Conservation (phyloP, 2,888 invertebrate genomes). For the Sylvicola fuscatus region DNA sequence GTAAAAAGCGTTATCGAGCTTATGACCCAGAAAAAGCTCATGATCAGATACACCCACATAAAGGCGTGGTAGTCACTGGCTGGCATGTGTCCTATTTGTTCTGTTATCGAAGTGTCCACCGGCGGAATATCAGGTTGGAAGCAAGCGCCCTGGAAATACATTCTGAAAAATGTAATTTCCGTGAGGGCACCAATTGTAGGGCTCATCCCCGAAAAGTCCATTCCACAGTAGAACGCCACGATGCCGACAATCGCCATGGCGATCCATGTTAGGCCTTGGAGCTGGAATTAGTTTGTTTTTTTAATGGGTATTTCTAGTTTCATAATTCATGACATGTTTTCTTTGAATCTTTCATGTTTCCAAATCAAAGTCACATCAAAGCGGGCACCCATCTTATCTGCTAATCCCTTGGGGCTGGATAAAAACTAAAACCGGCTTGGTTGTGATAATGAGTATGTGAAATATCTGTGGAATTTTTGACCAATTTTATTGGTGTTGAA, state of each 20-base stretch:
- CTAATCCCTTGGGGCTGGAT: too few species aligned
- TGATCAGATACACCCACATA: conserved; percentile 19
- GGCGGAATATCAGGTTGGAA: conserved; percentile 9
- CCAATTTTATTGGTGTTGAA: too few species aligned
- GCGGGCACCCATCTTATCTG: too few species aligned
- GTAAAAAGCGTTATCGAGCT: conserved; percentile 16
- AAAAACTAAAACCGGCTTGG: too few species aligned
- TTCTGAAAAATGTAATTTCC: conserved; percentile 16
- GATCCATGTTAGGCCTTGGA: conserved; percentile 22
- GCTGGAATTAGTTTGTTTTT: conserved; percentile 13
- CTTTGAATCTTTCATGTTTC: too few species aligned
- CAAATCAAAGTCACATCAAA: too few species aligned
- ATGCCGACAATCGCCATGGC: conserved; percentile 21
- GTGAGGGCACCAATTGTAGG: conserved; percentile 13
- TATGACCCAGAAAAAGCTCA: conserved; percentile 18
- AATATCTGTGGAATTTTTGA: too few species aligned
- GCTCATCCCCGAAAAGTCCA: conserved; percentile 12
- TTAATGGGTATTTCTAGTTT: too few species aligned
- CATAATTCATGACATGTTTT: too few species aligned
- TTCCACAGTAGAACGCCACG: conserved; percentile 18
- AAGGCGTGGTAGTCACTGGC: conserved; percentile 16
- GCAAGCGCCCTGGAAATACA: conserved; percentile 19
- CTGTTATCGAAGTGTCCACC: conserved; percentile 10
- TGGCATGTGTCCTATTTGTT: conserved; percentile 14
- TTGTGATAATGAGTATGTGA: too few species aligned